Evolutionary conservation across 2,113 vertebrate species (phyloP), one percentile per base, ranked within the genome.

Genomic region (Ochotona princeps): DNA sequence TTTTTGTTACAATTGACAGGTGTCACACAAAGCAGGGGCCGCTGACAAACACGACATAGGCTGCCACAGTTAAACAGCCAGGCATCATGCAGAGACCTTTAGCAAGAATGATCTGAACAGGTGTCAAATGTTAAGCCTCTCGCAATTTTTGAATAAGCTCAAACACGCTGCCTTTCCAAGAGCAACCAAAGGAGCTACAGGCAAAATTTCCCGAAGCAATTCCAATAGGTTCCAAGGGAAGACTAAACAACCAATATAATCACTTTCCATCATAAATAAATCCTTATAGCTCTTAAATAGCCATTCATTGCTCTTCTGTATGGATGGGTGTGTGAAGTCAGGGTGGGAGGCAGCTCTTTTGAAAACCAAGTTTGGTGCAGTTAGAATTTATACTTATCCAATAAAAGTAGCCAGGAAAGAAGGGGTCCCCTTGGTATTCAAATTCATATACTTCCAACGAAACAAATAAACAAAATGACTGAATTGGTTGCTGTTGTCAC

Each of bases 51-150:
- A 95, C 97, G 97, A 98, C 95, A 96, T 93, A 97, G 87, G 95
- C 96, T 57, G 60, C 97, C 97, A 97, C 84, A 97, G 96, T 96
- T 97, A 98, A 98, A 98, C 98, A 96, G 96, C 54, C 79, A 97
- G 98, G 98, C 98, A 98, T 97, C 98, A 97, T 95, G 97, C 96
- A 98, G 97, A 98, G 98, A 98, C 98, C 98, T 98, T 98, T 98
- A 98, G 83, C 90, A 96, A 98, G 98, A 99, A 98, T 75, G 98
- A 98, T 98, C 97, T 97, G 94, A 99, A 99, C 99, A 99, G 99
- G 98, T 99, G 99, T 98, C 93, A 96, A 97, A 93, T 80, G 87
- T 98, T 98, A 98, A 98, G 98, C 97, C 98, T 97, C 84, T 57
- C 15, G 15, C 14, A 57, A 57, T 57, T 57, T 57, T 57, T 92